Evolutionary conservation across 2,888 invertebrate genomes (phyloP), one percentile per base, ranked within the genome.

Genomic region (Eurois occulta): DNA sequence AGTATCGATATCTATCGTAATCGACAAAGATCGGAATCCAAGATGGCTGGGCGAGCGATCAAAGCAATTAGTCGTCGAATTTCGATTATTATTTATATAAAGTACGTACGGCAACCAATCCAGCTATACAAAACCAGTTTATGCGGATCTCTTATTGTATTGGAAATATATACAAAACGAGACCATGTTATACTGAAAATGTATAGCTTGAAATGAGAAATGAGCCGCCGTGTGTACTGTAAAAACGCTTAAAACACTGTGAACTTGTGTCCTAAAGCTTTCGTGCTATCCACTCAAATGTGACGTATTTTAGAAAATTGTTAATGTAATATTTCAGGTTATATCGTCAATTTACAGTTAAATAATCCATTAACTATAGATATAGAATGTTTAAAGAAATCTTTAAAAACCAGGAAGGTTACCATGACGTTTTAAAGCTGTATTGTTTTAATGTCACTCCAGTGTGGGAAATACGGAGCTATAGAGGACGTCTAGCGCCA

Each of bases 331-430:
- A 55, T 46, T 65, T 78, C 69, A 43, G 69, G 80, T 75, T 62
- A 66, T 48, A 58, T 83, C 46, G 77, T 86, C 82, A 85, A 85
- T 82, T 85, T 68, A 71, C 58, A 43, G 24, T 46, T 62, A 10
- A 66, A 67, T 0, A 66, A 66, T n/a, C 16, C 66, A 48, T 24
- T n/a, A 38, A 67, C 4, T 2, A 46, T 77, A 77, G 35, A 52
- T 77, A 32, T 46, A 32, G 21, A 78, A 78, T 78, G 24, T 32
- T 41, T 21, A 24, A 62, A 46, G 18, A 58, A 48, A 8, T 48
- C 7, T 38, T 32, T 77, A 28, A 8, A 62, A 43, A 18, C 28
- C 35, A 13, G 24, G 46, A 5, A 18, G 43, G 46, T 18, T 46
- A 46, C 46, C 46, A 46, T 43, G 18, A 46, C 24, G 52, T 52